Base-by-base conservation (phyloP, 2,113 vertebrate genomes). In the Accipiter virgatus region DNA sequence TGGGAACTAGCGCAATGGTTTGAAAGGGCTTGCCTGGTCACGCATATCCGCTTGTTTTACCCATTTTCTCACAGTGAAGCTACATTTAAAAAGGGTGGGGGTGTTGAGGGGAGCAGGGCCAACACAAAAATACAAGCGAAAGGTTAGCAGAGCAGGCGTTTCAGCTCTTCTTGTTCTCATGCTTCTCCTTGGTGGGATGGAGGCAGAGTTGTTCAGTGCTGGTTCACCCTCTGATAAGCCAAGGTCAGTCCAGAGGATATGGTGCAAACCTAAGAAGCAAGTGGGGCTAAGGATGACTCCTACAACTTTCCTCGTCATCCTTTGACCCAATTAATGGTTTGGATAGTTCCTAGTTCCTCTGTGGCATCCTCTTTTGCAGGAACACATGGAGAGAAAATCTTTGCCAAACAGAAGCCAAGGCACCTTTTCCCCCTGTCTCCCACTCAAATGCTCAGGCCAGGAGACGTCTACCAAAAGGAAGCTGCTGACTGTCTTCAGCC, bases 381-480 rank as follows among this genome's bases (percentile, higher is more conserved):
- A 97, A 70, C 86, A 92, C 75, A 38, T n/a, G 68, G 96, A 97
- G 77, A 96, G 84, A 61, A 96, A 93, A 94, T 48, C 81, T 81
- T 95, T 96, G 72, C 73, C 95, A 38, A 96, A 73, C 48, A 94
- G 93, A 83, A 94, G 89, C 91, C 97, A 96, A 72, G 93, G 97
- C 40, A n/a, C 91, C 3, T 93, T 98, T 50, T 65, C 97, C 63
- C 77, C 85, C 71, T 95, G 88, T 31, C 92, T 97, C 53, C 96
- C 97, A 4, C 88, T 98, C 38, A 97, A 98, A 19, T 97, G 97
- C 86, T 81, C 97, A 31, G 78, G 90, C 61, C 96, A 45, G 70
- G 93, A 81, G 73, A 81, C 93, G 34, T 97, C 98, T 3, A 90
- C 97, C 56, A 98, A 98, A 73, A 98, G 98, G 95, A 98, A 98